Conservation (phyloP, 2,113 vertebrate species). For the Oncorhynchus keta region DNA sequence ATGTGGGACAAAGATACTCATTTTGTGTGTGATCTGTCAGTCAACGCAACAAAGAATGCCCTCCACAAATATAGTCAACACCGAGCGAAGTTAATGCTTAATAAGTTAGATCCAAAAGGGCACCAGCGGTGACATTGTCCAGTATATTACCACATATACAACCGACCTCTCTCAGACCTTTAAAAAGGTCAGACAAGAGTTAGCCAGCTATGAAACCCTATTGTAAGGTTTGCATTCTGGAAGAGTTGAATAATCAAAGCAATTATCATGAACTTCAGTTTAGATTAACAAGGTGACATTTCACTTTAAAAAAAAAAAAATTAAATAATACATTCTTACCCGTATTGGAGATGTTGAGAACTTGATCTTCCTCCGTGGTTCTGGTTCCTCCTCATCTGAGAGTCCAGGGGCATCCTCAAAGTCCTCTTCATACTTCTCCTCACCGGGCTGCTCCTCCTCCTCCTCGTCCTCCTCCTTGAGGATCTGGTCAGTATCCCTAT, state of each 20-base stretch:
- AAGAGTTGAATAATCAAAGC: not conserved
- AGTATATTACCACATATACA: not conserved
- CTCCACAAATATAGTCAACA: not conserved
- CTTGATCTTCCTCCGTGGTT: conserved; percentile 76
- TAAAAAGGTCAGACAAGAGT: not conserved
- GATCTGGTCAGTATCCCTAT: conserved; percentile 74
- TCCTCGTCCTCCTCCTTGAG: conserved; percentile 73
- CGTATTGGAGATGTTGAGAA: conserved; percentile 88
- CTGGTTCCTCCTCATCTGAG: conserved; percentile 85
- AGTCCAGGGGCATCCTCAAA: conserved; percentile 81
- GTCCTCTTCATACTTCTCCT: conserved; percentile 71
- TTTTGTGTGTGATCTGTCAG: conserved; percentile 42
- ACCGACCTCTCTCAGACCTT: not conserved
- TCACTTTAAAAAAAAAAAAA: not conserved
- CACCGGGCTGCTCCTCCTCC: conserved; percentile 57
- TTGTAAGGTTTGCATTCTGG: too few species aligned
- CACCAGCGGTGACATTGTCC: conserved; percentile 2
- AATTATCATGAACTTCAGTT: not conserved
- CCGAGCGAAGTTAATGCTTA: not conserved
- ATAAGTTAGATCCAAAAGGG: not conserved
- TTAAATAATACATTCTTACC: conserved; percentile 62
- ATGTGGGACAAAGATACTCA: conserved; percentile 22
- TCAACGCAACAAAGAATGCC: not conserved
- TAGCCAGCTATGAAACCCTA: not conserved
- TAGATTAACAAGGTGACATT: not conserved